Conservation (phyloP, 2,888 invertebrate species). For the Leucophenga montana region DNA sequence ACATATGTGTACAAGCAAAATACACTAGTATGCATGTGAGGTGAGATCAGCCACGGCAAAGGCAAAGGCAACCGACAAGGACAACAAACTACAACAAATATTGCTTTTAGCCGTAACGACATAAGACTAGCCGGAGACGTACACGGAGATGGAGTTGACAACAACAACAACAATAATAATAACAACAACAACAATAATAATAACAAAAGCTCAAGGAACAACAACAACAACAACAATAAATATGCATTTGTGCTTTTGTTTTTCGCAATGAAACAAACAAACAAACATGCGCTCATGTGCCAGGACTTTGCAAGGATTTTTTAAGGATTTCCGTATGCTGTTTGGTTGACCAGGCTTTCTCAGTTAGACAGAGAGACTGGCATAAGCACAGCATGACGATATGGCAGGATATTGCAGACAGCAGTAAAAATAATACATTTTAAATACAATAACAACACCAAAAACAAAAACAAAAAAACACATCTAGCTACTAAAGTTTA, state of each 20-base stretch:
- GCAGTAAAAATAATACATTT: slow-evolving; percentile 47
- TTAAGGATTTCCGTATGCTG: slow-evolving; percentile 7
- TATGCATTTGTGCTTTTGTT: slow-evolving; percentile 48
- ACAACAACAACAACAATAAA: slow-evolving; percentile 41
- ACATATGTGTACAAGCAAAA: too few relatives aligned
- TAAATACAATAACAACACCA: slow-evolving; percentile 29
- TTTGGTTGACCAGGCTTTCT: slow-evolving; percentile 14
- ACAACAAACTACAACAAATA: slow-evolving; percentile 10
- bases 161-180: slow-evolving; percentile 6
- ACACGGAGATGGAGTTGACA: slow-evolving; percentile 10
- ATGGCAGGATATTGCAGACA: slow-evolving; percentile 50
- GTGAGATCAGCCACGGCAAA: slow-evolving; percentile 15
- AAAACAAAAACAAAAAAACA: background rate
- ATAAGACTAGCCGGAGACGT: background rate
- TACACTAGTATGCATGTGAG: background rate
- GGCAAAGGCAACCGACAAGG: too few relatives aligned
- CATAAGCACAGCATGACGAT: slow-evolving; percentile 7
- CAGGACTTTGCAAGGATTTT: slow-evolving; percentile 23
- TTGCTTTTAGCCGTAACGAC: background rate
- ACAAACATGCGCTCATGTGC: slow-evolving; percentile 32
- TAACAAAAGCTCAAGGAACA: too few relatives aligned
- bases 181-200: slow-evolving; percentile 42
- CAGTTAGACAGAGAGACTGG: background rate
- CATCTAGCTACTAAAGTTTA: too few relatives aligned
- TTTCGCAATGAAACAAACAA: slow-evolving; percentile 35